Conservation (phyloP, 2,888 invertebrate species). For the Cataglyphis albicans region DNA sequence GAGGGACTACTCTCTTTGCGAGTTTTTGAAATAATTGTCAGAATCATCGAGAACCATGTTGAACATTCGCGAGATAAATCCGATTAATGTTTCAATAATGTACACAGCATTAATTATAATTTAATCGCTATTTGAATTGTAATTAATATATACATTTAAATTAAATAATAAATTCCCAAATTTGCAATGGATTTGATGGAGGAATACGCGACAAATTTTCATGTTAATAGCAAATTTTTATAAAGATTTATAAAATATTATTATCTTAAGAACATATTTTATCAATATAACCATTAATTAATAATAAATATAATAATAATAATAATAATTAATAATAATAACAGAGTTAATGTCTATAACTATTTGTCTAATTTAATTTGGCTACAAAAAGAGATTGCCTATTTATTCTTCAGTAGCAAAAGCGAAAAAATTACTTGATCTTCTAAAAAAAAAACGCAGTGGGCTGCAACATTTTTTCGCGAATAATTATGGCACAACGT, state of each 20-base stretch:
- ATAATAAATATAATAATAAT: too few species aligned
- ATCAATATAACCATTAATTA: too few species aligned
- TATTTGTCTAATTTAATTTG: not conserved
- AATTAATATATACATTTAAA: not conserved
- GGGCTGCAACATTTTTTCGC: conserved; percentile 6
- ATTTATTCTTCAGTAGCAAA: not conserved
- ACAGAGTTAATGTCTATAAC: not conserved
- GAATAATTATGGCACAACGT: conserved; percentile 7
- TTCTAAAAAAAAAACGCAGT: not conserved
- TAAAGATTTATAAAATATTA: conserved; percentile 2
- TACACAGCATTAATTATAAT: not conserved
- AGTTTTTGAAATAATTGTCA: not conserved
- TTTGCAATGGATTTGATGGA: not conserved
- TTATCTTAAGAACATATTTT: not conserved
- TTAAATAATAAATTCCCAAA: not conserved
- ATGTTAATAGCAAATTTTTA: not conserved
- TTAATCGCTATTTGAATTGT: not conserved
- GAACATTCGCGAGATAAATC: not conserved
- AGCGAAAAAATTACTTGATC: conserved; percentile 8
- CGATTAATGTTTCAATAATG: not conserved
- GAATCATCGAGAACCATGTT: not conserved
- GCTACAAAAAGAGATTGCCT: not conserved
- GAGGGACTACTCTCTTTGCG: not conserved
- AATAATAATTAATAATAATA: not conserved
- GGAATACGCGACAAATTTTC: not conserved